Evolutionary conservation across 2,113 vertebrate genomes (phyloP).

Genomic region (Laticauda laticaudata): DNA sequence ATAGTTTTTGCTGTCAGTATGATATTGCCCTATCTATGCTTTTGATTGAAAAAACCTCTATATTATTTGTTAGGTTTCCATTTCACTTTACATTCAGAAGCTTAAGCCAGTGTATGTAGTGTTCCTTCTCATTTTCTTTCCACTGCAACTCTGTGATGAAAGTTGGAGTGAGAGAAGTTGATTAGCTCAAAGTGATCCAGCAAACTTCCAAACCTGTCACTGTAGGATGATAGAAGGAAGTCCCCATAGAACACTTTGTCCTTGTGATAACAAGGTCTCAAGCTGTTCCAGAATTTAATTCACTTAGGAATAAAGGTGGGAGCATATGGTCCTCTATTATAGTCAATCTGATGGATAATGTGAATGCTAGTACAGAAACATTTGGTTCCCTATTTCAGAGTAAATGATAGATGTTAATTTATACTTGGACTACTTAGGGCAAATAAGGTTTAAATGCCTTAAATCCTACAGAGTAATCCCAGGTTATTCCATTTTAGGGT

Average conservation of each 20-base stretch:
- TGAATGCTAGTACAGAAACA: not conserved
- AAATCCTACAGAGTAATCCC: not conserved
- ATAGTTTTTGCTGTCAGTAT: not conserved
- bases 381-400: not conserved
- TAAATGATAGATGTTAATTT: not conserved
- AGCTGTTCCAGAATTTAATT: not conserved
- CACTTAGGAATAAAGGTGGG: not conserved
- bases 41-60: not conserved
- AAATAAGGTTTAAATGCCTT: not conserved
- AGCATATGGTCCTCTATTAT: not conserved
- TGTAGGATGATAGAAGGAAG: not conserved
- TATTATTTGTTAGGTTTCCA: not conserved
- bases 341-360: not conserved
- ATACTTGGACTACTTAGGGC: not conserved
- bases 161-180: not conserved
- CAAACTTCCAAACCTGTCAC: not conserved
- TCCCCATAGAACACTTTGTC: not conserved
- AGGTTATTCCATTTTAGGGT: not conserved
- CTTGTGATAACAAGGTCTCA: not conserved
- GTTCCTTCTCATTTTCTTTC: not conserved
- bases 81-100: not conserved
- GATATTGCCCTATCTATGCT: not conserved
- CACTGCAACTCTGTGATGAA: not conserved
- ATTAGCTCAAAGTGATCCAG: not conserved
- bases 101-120: not conserved